Percentiles rank a stretch among this genome's conserved stretches.
phyloP scores from a whole-genome alignment of 2,888 invertebrate species.

The Clistopyga incitator region DNA sequence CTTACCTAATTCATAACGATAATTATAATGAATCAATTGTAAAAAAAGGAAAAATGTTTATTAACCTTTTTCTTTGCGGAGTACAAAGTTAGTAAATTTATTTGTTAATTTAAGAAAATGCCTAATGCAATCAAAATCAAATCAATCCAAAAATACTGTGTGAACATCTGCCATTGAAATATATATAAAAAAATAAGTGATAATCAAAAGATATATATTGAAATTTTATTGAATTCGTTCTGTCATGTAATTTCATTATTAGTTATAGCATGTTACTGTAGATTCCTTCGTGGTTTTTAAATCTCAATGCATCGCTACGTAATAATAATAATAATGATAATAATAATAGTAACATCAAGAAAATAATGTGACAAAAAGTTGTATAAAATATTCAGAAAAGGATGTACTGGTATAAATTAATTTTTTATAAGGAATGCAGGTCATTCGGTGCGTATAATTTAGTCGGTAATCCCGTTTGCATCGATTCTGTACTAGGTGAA shows the following conservation, averaged over 20 bases:
- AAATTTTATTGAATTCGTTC: neutral
- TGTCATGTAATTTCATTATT: neutral
- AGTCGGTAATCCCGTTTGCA: slow-evolving; percentile 63
- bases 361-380: neutral
- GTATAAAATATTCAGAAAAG: neutral
- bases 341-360: neutral
- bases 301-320: neutral
- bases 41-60: neutral
- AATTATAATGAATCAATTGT: neutral
- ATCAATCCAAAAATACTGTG: neutral
- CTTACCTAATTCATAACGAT: neutral
- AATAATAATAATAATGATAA: neutral
- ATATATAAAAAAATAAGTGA: neutral
- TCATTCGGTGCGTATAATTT: neutral
- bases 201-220: neutral
- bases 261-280: neutral
- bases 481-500: slow-evolving; percentile 61
- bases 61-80: neutral
- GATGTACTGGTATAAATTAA: neutral
- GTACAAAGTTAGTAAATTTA: too few species aligned
- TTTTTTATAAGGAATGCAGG: neutral
- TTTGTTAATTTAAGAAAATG: too few species aligned
- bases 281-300: neutral
- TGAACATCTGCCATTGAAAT: neutral
- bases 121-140: too few species aligned